Conservation (phyloP, 2,113 vertebrate species). For the Tichodroma muraria region DNA sequence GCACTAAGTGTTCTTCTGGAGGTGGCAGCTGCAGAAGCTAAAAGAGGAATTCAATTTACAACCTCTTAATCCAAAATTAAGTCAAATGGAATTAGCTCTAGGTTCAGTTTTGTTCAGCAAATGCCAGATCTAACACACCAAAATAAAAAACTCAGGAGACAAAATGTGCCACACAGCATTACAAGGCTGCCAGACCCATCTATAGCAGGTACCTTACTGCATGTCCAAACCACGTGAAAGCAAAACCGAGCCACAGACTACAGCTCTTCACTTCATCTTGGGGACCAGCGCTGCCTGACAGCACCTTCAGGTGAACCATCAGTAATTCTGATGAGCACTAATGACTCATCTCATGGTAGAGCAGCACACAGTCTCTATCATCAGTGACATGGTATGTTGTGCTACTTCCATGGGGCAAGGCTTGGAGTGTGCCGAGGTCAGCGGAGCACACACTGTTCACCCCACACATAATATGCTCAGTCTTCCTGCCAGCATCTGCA, state of each 20-base stretch:
- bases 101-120: background rate
- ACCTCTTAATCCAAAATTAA: background rate
- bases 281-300: background rate
- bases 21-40: background rate
- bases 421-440: background rate
- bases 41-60: background rate
- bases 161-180: background rate
- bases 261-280: background rate
- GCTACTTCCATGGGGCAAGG: accelerated
- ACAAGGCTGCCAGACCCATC: background rate
- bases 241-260: background rate
- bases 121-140: background rate
- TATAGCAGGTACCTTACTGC: background rate
- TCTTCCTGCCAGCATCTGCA: background rate
- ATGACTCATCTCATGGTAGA: background rate
- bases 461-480: accelerated
- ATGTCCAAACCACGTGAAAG: background rate
- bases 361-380: background rate
- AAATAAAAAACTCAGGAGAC: background rate
- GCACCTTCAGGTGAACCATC: background rate
- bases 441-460: background rate
- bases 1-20: background rate
- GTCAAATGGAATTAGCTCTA: background rate
- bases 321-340: background rate
- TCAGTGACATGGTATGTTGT: accelerated